These are phyloP conservation scores for Pantelozetes paolii DNA, from an alignment of 2,888 invertebrate species.

Conservation along the genomic window DNA sequence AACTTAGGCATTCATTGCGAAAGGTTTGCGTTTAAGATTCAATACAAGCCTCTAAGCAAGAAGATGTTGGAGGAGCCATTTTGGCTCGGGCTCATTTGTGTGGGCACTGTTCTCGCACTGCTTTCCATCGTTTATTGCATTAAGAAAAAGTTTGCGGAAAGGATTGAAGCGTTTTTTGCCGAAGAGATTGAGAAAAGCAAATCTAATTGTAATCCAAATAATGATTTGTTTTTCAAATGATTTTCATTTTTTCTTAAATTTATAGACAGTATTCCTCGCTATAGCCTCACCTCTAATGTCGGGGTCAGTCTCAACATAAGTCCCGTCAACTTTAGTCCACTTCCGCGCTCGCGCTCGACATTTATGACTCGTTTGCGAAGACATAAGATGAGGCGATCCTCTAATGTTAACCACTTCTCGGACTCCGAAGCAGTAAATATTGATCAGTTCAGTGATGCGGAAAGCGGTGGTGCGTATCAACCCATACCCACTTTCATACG, in stretches of 20 bases:
- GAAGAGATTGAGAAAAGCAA: constrained; percentile 59
- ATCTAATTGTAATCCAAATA: constrained; percentile 45
- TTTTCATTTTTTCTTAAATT: neutral
- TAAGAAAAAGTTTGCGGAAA: constrained; percentile 77
- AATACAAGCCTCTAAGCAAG: constrained; percentile 68
- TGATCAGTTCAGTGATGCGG: constrained; percentile 19
- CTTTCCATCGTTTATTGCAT: constrained; percentile 78
- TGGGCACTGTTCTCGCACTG: constrained; percentile 70
- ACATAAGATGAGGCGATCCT: constrained; percentile 21
- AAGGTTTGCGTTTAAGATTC: constrained; percentile 64
- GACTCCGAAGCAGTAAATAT: constrained; percentile 50
- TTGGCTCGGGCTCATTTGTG: constrained; percentile 80
- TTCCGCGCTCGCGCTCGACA: constrained; percentile 38
- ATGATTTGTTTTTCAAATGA: too few relatives aligned
- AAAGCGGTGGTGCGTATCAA: constrained; percentile 1
- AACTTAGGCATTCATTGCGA: constrained; percentile 62
- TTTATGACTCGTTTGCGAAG: constrained; percentile 34
- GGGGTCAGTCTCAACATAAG: constrained; percentile 36
- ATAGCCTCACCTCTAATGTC: constrained; percentile 46
- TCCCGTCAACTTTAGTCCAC: constrained; percentile 15
- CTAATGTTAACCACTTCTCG: constrained; percentile 35
- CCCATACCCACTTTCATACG: constrained; percentile 1
- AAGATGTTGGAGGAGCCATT: constrained; percentile 81
- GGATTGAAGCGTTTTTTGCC: constrained; percentile 73
- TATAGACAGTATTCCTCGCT: constrained; percentile 44